Evolutionary conservation across 2,888 invertebrate genomes (phyloP).

Genomic region (Agrenia bidenticulata): DNA sequence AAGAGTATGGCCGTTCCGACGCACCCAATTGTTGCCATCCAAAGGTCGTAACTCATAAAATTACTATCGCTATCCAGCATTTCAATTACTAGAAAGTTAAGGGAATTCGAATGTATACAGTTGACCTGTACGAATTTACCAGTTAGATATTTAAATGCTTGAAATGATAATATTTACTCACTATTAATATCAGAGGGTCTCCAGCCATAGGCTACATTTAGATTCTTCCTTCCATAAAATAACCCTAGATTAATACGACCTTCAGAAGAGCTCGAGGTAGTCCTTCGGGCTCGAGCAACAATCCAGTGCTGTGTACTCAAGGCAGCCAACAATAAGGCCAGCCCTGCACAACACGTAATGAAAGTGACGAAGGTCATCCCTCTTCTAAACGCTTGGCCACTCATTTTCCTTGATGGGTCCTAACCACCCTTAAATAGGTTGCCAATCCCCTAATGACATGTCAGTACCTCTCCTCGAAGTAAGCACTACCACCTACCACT

Average conservation of each 20-base stretch:
- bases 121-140: background rate
- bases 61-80: constrained; percentile 65
- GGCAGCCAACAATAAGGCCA: constrained; percentile 76
- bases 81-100: constrained; percentile 63
- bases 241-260: constrained; percentile 81
- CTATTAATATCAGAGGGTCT: constrained; percentile 74
- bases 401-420: constrained; percentile 37
- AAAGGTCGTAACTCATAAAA: constrained; percentile 70
- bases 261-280: constrained; percentile 67
- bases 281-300: constrained; percentile 70
- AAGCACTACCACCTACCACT: background rate
- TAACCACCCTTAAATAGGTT: background rate
- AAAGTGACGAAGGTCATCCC: constrained; percentile 80
- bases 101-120: no score
- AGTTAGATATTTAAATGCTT: background rate
- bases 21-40: constrained; percentile 73
- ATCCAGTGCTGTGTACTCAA: constrained; percentile 83
- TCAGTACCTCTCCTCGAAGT: background rate
- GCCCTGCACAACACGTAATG: constrained; percentile 73
- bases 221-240: constrained; percentile 78
- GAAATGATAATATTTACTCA: constrained; percentile 54
- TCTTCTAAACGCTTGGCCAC: constrained; percentile 62
- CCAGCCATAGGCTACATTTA: constrained; percentile 80
- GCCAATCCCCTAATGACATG: background rate
- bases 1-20: constrained; percentile 70